A percentile compares a stretch with the other conserved stretches of the same genome.
Conservation (phyloP, 2,797 vertebrate species). For the Thripadectes ignobilis region DNA sequence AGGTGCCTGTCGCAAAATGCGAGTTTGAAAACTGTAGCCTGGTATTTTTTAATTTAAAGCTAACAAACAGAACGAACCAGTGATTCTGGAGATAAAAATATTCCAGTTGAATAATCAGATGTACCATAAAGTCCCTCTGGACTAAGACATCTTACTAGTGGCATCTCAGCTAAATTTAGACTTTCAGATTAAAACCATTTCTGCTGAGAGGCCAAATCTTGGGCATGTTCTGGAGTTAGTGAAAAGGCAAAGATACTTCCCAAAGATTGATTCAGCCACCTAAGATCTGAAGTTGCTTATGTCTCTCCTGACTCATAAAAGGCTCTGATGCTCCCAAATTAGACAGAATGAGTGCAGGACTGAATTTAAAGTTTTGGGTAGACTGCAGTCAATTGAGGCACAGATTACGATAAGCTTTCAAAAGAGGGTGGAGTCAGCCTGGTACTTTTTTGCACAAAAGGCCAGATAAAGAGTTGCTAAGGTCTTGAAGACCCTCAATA, state of each 20-base stretch:
- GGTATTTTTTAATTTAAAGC: background rate
- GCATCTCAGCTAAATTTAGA: constrained; percentile 42
- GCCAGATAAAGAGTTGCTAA: background rate
- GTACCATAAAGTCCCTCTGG: background rate
- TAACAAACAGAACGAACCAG: background rate
- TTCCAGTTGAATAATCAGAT: background rate
- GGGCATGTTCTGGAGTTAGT: background rate
- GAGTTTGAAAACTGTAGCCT: background rate
- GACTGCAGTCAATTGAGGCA: background rate
- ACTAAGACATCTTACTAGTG: constrained; percentile 24
- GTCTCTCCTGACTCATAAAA: background rate
- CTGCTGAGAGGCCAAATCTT: background rate
- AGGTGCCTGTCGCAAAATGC: background rate
- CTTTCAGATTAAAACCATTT: constrained; percentile 29
- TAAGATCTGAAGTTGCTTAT: background rate
- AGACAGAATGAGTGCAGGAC: background rate
- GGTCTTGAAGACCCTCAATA: background rate
- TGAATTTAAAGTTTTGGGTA: background rate
- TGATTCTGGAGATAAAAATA: background rate
- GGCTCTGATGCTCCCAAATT: background rate
- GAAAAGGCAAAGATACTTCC: background rate
- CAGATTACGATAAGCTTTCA: background rate
- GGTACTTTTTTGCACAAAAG: background rate
- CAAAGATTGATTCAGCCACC: background rate
- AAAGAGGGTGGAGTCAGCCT: background rate